Percentiles rank a stretch among this genome's conserved stretches.
phyloP scores from a whole-genome alignment of 2,113 vertebrate genomes.

The Balaenoptera acutorostrata region DNA sequence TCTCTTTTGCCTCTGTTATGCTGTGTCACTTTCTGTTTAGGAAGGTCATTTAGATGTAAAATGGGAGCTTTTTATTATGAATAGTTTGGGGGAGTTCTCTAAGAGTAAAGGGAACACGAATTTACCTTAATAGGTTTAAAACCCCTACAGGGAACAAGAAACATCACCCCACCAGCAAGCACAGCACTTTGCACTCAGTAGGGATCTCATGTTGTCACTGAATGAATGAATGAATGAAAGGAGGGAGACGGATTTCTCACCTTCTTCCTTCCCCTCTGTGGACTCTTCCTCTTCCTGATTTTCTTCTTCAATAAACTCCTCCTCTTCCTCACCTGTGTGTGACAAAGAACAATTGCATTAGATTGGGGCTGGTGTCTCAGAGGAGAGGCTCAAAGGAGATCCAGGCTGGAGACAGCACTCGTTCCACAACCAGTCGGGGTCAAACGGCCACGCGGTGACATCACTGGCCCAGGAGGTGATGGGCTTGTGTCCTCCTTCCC shows the following conservation, averaged over 20 bases:
- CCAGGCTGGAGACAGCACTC: background rate
- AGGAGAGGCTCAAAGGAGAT: background rate
- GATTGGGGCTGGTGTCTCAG: background rate
- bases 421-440: background rate
- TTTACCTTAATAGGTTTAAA: background rate
- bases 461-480: background rate
- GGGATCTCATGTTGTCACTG: background rate
- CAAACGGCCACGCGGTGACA: background rate
- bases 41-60: background rate
- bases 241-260: conserved; percentile 53
- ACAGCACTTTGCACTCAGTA: background rate
- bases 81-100: background rate
- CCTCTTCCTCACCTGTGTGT: conserved; percentile 78
- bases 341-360: background rate
- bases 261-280: conserved; percentile 69
- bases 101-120: background rate
- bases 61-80: background rate
- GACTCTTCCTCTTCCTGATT: conserved; percentile 65
- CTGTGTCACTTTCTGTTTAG: background rate
- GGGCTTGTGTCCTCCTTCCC: background rate
- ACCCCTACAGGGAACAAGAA: background rate
- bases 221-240: background rate
- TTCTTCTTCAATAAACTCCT: conserved; percentile 80
- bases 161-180: background rate
- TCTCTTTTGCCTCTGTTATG: background rate